Percentiles rank a stretch among this genome's conserved stretches.
Evolutionary conservation across 2,888 invertebrate genomes (phyloP).

Genomic region (Bombyx huttoni): DNA sequence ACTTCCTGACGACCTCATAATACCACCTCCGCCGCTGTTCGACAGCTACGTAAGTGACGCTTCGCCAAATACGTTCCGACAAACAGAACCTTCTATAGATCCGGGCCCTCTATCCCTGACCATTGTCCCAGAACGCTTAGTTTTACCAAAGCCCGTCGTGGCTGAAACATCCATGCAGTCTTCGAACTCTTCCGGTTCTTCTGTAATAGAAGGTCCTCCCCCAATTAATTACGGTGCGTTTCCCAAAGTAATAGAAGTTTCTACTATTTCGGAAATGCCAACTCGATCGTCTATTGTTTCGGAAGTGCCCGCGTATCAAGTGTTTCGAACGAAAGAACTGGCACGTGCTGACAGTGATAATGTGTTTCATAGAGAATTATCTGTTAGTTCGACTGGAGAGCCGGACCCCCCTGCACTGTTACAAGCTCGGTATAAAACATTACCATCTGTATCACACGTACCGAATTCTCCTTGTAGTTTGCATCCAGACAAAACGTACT

Average conservation of each 20-base stretch:
- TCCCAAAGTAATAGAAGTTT: conserved; percentile 27
- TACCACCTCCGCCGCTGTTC: conserved; percentile 65
- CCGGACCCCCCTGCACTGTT: conserved; percentile 49
- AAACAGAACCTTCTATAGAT: conserved; percentile 23
- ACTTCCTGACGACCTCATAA: conserved; percentile 58
- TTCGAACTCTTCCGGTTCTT: conserved; percentile 49
- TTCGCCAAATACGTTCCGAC: conserved; percentile 25
- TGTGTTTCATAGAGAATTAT: conserved; percentile 36
- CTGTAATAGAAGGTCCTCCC: conserved; percentile 56
- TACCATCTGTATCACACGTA: conserved; percentile 60
- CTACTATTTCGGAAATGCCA: conserved; percentile 16
- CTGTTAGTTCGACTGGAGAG: conserved; percentile 45
- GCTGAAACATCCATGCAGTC: conserved; percentile 65
- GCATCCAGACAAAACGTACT: conserved; percentile 50
- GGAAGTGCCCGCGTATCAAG: conserved; percentile 46
- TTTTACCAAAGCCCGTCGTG: conserved; percentile 48
- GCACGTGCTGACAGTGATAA: conserved; percentile 30
- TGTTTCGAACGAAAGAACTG: conserved; percentile 39
- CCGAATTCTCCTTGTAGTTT: conserved; percentile 61
- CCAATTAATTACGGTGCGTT: conserved; percentile 59
- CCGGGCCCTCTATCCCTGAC: conserved; percentile 44
- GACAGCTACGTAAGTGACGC: conserved; percentile 55
- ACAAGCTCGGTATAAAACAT: conserved; percentile 56
- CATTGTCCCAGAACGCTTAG: conserved; percentile 47
- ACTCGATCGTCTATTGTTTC: conserved; percentile 36